A percentile compares a stretch with the other conserved stretches of the same genome.
These are phyloP conservation scores for Podarcis lilfordi DNA, from an alignment of 2,797 vertebrate genomes.

Conservation along the genomic window DNA sequence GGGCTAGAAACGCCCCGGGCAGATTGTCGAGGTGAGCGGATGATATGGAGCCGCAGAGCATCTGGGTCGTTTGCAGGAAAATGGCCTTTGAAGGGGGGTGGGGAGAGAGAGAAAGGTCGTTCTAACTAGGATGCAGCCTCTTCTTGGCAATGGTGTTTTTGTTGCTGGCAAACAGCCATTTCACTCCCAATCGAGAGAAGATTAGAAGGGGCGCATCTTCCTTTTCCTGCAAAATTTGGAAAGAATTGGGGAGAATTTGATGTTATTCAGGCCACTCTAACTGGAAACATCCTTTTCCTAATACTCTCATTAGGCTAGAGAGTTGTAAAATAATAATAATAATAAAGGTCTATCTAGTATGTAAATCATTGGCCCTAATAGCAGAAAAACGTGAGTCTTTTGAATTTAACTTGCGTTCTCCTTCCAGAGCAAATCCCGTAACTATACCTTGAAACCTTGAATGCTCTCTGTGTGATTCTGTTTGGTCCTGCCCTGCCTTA, in stretches of 20 bases:
- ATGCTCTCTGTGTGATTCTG: too few species aligned
- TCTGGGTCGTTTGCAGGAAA: constrained; percentile 60
- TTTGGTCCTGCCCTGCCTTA: too few species aligned
- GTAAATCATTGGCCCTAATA: background rate
- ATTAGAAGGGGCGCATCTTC: background rate
- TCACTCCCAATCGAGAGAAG: background rate
- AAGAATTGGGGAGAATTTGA: background rate
- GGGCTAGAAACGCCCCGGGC: constrained; percentile 66
- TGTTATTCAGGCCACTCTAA: constrained; percentile 23
- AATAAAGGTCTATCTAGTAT: too few species aligned
- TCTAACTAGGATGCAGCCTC: constrained; percentile 26
- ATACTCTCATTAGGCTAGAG: background rate
- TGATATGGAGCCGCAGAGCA: constrained; percentile 25
- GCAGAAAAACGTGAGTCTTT: background rate
- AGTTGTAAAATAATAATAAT: background rate
- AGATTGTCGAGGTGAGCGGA: constrained; percentile 68
- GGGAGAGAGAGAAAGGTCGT: constrained; percentile 11
- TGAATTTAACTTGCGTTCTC: background rate
- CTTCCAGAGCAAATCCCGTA: background rate
- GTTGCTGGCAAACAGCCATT: background rate
- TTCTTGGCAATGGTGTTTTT: background rate
- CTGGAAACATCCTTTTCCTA: background rate
- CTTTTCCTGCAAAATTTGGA: background rate
- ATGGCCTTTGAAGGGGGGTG: constrained; percentile 34
- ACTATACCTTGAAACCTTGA: background rate